Evolutionary conservation across 1,140 invertebrate species (phyloP).

Genomic region (Laupala kohalensis): DNA sequence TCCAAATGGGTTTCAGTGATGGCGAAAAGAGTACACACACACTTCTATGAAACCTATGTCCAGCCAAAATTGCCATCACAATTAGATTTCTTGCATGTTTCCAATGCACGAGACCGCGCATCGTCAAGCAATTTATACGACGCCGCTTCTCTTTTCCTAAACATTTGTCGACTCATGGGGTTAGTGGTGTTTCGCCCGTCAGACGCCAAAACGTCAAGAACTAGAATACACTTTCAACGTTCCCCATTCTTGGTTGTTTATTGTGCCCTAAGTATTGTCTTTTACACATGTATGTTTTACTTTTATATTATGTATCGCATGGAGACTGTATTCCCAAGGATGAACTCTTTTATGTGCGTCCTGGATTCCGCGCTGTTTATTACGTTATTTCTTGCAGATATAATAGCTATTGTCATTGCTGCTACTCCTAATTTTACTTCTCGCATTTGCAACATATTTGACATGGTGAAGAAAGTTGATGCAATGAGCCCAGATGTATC

Average conservation of each 20-base stretch:
- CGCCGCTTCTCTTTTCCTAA: too few species aligned
- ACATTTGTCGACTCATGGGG: background rate
- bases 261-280: background rate
- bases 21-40: too few species aligned
- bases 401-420: background rate
- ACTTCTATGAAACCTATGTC: too few species aligned
- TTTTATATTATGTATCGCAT: background rate
- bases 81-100: too few species aligned
- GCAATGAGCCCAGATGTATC: background rate
- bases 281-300: background rate
- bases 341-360: background rate
- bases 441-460: background rate
- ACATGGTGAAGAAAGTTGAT: background rate
- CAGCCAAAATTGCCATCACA: too few species aligned
- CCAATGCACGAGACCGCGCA: too few species aligned
- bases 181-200: background rate
- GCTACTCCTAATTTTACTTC: background rate
- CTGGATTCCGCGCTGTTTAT: background rate
- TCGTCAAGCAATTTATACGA: too few species aligned
- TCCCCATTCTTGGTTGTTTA: background rate
- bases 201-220: too few species aligned
- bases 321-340: background rate
- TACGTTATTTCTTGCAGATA: background rate
- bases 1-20: too few species aligned
- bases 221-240: background rate